These are phyloP conservation scores for Ciconia boyciana DNA, from an alignment of 2,113 vertebrate species.

Conservation along the genomic window DNA sequence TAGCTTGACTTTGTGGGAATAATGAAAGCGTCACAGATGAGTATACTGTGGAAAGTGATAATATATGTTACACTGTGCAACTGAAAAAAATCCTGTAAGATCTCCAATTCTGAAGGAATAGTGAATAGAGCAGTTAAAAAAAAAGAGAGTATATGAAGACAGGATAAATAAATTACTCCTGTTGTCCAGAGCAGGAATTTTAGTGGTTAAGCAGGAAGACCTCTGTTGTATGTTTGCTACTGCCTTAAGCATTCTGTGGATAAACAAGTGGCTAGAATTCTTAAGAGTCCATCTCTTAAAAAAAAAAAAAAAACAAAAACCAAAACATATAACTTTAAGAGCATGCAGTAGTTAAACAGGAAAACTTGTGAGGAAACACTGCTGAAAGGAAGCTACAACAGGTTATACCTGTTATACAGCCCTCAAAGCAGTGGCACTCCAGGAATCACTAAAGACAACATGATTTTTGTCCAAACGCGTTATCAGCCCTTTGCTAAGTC, in stretches of 20 bases:
- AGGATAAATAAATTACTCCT: neutral
- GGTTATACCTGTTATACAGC: neutral
- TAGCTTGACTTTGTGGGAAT: constrained; percentile 83
- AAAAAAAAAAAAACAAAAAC: neutral
- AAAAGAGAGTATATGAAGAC: neutral
- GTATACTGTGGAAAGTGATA: constrained; percentile 78
- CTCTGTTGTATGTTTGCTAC: neutral
- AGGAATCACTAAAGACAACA: neutral
- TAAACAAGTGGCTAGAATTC: neutral
- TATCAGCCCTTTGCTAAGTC: neutral
- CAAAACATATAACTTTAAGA: neutral
- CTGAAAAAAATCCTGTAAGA: neutral
- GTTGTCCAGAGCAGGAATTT: neutral
- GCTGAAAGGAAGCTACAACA: neutral
- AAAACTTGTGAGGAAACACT: neutral
- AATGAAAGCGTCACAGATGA: constrained; percentile 85
- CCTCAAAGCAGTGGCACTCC: neutral
- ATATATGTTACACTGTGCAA: neutral
- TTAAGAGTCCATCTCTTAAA: neutral
- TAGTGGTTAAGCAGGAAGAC: neutral
- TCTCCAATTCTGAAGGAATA: neutral
- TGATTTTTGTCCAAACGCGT: neutral
- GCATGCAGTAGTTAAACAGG: neutral
- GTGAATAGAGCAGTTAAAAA: neutral
- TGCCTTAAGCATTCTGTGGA: neutral